Evolutionary conservation across 2,888 invertebrate species (phyloP).

Genomic region (Bellardia bayeri): DNA sequence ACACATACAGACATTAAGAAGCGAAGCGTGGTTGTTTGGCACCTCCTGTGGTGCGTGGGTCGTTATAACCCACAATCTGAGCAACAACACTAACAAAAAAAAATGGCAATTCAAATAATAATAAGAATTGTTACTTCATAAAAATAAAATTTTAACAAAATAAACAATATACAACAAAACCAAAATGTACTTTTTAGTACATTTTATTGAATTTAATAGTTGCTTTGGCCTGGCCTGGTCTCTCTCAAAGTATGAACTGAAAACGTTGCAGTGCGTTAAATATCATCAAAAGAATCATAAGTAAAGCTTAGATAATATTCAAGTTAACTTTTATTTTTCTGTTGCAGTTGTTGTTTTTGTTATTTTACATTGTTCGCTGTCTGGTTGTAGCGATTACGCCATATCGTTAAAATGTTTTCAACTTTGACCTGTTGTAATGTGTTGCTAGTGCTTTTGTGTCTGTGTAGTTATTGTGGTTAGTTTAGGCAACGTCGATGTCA

Average conservation of each 20-base stretch:
- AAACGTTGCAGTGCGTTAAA: constrained; percentile 58
- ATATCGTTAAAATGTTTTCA: constrained; percentile 63
- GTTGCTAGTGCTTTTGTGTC: constrained; percentile 1
- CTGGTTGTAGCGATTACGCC: constrained; percentile 45
- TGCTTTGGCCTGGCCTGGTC: neutral
- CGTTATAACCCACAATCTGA: constrained; percentile 68
- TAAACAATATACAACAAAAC: constrained; percentile 28
- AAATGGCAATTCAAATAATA: constrained; percentile 66
- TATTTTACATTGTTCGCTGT: constrained; percentile 16
- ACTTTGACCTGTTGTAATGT: constrained; percentile 64
- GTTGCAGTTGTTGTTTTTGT: neutral
- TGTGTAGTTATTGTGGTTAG: neutral
- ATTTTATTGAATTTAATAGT: constrained; percentile 41
- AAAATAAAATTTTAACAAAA: constrained; percentile 49
- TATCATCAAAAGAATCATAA: constrained; percentile 28
- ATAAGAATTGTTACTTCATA: constrained; percentile 68
- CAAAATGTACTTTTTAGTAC: neutral
- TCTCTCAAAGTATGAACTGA: constrained; percentile 20
- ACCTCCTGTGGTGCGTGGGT: constrained; percentile 75
- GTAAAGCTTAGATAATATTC: constrained; percentile 36
- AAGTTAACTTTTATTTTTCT: constrained; percentile 1
- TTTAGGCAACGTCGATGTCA: constrained; percentile 16
- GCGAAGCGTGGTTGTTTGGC: constrained; percentile 58
- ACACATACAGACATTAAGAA: constrained; percentile 31
- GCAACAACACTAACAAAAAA: constrained; percentile 54